A percentile compares a stretch with the other conserved stretches of the same genome.
Conservation (phyloP, 2,888 invertebrate genomes). For the Drosophila setosimentum region DNA sequence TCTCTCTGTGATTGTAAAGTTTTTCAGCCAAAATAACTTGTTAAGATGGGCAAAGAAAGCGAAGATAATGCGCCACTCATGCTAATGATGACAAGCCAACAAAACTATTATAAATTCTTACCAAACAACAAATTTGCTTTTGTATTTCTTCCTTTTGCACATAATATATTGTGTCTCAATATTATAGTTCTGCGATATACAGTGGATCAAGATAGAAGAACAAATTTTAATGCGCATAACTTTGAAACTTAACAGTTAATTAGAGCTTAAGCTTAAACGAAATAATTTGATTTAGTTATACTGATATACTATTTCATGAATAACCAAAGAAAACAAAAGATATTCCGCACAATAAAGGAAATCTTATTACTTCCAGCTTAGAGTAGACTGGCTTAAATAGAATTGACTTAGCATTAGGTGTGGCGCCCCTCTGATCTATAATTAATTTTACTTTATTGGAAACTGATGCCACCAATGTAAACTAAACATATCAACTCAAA, state of each 20-base stretch:
- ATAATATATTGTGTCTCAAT: too few species aligned
- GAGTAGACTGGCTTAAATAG: background rate
- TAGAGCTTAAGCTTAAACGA: background rate
- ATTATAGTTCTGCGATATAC: background rate
- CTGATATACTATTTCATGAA: background rate
- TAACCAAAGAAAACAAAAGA: background rate
- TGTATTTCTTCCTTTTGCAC: background rate
- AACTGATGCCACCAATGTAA: background rate
- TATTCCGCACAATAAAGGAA: background rate
- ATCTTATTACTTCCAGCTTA: background rate
- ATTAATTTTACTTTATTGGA: background rate
- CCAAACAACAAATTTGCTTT: conserved; percentile 2
- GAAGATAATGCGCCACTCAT: conserved; percentile 31
- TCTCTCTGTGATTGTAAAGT: conserved; percentile 21
- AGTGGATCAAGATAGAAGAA: background rate
- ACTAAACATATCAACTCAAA: background rate
- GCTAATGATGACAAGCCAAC: conserved; percentile 52
- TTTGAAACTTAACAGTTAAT: background rate
- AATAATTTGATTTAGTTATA: background rate
- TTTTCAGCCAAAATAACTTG: conserved; percentile 42
- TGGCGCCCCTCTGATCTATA: background rate
- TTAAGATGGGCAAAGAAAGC: conserved; percentile 33
- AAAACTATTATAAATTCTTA: conserved; percentile 13
- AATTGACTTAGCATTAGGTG: background rate
- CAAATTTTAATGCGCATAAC: background rate